Evolutionary conservation across 2,113 vertebrate genomes (phyloP).

Genomic region (Gnathonemus longibarbis): DNA sequence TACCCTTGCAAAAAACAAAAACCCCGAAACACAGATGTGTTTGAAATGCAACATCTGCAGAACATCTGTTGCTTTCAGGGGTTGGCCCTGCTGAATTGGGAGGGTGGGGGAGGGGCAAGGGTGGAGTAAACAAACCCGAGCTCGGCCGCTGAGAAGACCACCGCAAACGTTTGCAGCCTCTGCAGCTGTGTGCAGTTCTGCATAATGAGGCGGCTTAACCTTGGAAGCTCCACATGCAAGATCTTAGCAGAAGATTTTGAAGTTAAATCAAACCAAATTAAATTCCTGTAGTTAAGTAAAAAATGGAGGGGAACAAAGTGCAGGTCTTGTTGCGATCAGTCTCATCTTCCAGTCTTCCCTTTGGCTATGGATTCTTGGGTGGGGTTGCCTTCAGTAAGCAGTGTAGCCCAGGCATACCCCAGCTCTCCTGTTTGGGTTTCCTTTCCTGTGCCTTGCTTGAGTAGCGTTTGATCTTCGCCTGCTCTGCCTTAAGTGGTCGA

Average conservation of each 20-base stretch:
- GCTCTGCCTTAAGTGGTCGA: constrained; percentile 31
- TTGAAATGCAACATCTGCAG: constrained; percentile 60
- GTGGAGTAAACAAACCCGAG: constrained; percentile 20
- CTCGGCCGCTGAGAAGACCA: constrained; percentile 23
- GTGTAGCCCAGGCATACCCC: neutral
- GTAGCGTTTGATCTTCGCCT: constrained; percentile 32
- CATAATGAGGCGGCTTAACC: constrained; percentile 19
- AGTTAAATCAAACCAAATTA: neutral
- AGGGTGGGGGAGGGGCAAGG: constrained; percentile 23
- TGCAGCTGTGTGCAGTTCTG: constrained; percentile 28
- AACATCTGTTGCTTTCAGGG: constrained; percentile 57
- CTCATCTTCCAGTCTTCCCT: neutral
- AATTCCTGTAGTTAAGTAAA: neutral
- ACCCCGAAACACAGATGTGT: constrained; percentile 56
- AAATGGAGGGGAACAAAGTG: neutral
- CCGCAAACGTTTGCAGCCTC: constrained; percentile 35
- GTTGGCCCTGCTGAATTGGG: constrained; percentile 42
- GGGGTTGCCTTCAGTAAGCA: neutral
- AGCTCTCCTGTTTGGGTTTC: constrained; percentile 11
- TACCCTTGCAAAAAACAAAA: constrained; percentile 43
- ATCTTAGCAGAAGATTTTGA: neutral
- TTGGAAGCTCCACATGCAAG: constrained; percentile 1
- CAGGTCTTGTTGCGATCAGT: neutral
- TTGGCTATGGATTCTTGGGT: neutral
- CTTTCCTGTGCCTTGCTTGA: constrained; percentile 16